Base-by-base conservation (phyloP, 2,113 vertebrate genomes). In the Mobula birostris region DNA sequence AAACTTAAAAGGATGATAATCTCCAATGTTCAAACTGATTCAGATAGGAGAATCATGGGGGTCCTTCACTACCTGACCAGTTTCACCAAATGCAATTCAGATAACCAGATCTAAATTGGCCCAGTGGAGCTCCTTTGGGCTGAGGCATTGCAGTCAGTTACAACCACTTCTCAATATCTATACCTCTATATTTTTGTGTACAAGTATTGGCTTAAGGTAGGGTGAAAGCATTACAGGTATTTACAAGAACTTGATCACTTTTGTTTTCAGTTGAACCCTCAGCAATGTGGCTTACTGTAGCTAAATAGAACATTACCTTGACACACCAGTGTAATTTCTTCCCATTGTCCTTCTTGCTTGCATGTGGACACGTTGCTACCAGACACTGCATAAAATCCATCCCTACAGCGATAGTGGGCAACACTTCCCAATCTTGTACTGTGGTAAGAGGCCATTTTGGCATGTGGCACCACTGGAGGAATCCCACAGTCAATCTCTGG, bases 341-440 rank as follows among this genome's bases (percentile, higher is more conserved):
- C 94, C 97, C 97, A 97, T 11, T 40, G 66, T 19, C 97, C 95
- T 66, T 94, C 95, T 88, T 56, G 92, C 58, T 94, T 94, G 80
- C 97, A 97, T 94, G 95, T 66, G 70, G 97, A 97, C 8, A 95
- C 12, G 21, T 96, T 95, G 94, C 94, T 96, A 76, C 97, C 97
- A 79, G 95, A 95, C 95, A 95, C 96, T 95, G 96, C 96, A 95
- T 96, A 96, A 94, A 96, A 96, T 68, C 97, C 96, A 0, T 95
- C 94, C 72, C 94, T 82, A 94, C 97, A 97, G 87, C 95, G 94
- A 95, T 97, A 96, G 21, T 96, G 90, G 87, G 95, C 96, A 15
- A 95, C 63, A 2, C 96, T 97, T 29, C 95, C 87, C 40, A 94
- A 58, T 5, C 79, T 94, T 72, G 95, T 95, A 24, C 94, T 95